Conservation (phyloP, 2,113 vertebrate species). For the Cyprinus carpio region DNA sequence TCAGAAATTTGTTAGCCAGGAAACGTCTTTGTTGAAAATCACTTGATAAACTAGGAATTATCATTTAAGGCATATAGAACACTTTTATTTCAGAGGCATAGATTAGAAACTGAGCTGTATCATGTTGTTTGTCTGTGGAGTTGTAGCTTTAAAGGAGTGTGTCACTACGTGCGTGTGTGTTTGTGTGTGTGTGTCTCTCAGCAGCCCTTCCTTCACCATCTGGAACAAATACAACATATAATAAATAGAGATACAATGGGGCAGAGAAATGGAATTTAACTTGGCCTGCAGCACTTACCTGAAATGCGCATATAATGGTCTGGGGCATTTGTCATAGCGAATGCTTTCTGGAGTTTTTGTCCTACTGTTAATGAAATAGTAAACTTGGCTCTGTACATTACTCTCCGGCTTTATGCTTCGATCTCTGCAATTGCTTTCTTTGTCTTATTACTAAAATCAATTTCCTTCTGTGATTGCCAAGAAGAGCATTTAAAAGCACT, state of each 20-base stretch:
- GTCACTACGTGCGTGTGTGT: conserved; percentile 4
- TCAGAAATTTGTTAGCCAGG: not conserved
- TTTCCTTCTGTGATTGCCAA: conserved; percentile 63
- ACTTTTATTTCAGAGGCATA: not conserved
- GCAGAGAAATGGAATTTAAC: conserved; percentile 70
- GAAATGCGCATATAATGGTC: conserved; percentile 68
- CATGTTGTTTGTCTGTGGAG: not conserved
- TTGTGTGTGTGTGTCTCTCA: conserved; percentile 44
- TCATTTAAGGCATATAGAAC: not conserved
- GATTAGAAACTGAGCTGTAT: not conserved
- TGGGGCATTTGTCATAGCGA: conserved; percentile 66
- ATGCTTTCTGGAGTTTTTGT: conserved; percentile 63
- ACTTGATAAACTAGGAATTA: not conserved
- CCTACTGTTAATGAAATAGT: conserved; percentile 70
- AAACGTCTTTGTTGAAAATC: not conserved
- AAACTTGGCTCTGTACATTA: conserved; percentile 61
- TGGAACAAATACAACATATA: conserved; percentile 68
- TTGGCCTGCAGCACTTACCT: conserved; percentile 68
- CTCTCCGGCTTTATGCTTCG: conserved; percentile 62
- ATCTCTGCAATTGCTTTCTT: conserved; percentile 67
- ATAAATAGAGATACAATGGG: conserved; percentile 71
- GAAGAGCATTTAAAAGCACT: conserved; percentile 64
- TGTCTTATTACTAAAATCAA: conserved; percentile 70
- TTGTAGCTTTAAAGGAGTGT: not conserved
- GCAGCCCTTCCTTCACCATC: conserved; percentile 56